These are phyloP conservation scores for Leuciscus waleckii DNA, from an alignment of 2,797 vertebrate genomes.

Conservation along the genomic window DNA sequence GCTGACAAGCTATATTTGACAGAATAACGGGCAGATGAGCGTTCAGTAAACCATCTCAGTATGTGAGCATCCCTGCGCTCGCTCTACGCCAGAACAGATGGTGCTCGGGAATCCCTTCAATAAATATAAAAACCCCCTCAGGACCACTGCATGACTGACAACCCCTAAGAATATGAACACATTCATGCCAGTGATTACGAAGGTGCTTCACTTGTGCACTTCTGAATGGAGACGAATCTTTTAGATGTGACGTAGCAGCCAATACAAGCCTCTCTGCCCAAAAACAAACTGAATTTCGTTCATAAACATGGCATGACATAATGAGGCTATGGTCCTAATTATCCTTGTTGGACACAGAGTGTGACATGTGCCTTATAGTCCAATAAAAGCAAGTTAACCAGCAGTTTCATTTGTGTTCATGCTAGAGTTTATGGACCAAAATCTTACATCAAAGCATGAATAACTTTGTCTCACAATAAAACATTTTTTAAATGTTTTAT, in stretches of 20 bases:
- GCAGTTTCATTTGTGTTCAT: background rate
- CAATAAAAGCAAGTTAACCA: background rate
- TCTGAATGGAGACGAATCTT: background rate
- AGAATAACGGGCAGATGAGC: conserved; percentile 33
- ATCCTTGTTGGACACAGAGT: background rate
- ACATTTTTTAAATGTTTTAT: too few species aligned
- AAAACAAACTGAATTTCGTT: background rate
- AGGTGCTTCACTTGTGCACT: background rate
- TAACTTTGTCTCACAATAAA: background rate
- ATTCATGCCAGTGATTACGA: background rate
- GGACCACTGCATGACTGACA: conserved; percentile 19
- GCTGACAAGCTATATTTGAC: conserved; percentile 35
- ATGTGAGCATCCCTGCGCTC: conserved; percentile 20
- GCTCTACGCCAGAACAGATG: conserved; percentile 24
- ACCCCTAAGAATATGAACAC: background rate
- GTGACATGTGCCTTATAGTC: background rate
- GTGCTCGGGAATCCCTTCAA: conserved; percentile 23
- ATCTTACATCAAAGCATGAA: background rate
- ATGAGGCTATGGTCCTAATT: background rate
- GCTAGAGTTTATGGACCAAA: background rate
- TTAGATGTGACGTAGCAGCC: background rate
- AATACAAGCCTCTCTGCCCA: background rate
- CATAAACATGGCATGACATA: background rate
- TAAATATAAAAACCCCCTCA: conserved; percentile 18
- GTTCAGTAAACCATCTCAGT: conserved; percentile 52